Conservation (phyloP, 2,113 vertebrate genomes). For the Chloroceryle aenea region DNA sequence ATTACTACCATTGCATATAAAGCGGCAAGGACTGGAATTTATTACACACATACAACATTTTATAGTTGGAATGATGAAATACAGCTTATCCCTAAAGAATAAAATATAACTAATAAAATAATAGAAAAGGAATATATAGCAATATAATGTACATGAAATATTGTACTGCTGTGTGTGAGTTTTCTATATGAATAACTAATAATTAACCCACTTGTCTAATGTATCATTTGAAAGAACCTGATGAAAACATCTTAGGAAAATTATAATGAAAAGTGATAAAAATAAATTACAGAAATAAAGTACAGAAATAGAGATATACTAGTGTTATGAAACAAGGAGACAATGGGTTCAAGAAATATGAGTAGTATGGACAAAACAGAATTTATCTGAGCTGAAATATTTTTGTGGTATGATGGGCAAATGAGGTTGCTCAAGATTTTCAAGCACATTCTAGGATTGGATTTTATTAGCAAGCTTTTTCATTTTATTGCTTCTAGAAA, state of each 20-base stretch:
- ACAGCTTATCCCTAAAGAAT: neutral
- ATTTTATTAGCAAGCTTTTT: neutral
- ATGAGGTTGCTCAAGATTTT: neutral
- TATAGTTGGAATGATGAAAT: slow-evolving; percentile 7
- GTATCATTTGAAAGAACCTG: neutral
- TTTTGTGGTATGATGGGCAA: neutral
- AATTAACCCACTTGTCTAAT: neutral
- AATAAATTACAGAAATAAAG: neutral
- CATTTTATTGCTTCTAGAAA: neutral
- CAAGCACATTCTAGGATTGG: neutral
- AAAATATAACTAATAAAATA: neutral
- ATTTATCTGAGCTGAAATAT: neutral
- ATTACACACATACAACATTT: neutral
- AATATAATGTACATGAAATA: neutral
- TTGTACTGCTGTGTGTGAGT: neutral
- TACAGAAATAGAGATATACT: neutral
- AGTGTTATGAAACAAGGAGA: neutral
- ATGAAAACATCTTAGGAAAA: neutral
- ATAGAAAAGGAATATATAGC: neutral
- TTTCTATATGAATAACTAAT: neutral
- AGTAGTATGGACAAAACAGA: neutral
- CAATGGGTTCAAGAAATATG: neutral
- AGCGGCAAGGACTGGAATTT: neutral
- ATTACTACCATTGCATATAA: neutral
- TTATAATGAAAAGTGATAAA: neutral